Conservation (phyloP, 2,888 invertebrate genomes). For the Trichopria drosophilae region DNA sequence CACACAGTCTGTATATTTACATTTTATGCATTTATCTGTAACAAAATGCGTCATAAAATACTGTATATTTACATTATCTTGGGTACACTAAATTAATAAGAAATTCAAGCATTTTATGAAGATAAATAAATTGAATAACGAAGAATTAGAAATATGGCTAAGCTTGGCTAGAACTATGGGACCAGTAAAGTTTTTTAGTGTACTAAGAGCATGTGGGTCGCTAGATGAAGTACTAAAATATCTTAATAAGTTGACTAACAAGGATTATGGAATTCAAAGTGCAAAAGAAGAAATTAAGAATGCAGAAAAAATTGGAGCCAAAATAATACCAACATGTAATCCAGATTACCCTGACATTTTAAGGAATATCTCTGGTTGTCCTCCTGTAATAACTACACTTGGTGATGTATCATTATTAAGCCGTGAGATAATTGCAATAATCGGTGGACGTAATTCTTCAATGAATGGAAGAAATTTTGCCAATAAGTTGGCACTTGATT, state of each 20-base stretch:
- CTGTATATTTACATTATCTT: conserved; percentile 18
- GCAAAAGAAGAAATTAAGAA: conserved; percentile 12
- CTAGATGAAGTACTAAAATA: conserved; percentile 11
- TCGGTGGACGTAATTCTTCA: conserved; percentile 9
- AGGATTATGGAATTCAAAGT: conserved; percentile 9
- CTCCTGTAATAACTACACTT: conserved; percentile 5
- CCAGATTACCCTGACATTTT: conserved; percentile 5
- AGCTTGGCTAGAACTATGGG: conserved; percentile 13
- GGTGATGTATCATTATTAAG: conserved; percentile 10
- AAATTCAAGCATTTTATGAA: conserved; percentile 18
- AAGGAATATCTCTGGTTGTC: conserved; percentile 4
- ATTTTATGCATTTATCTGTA: conserved; percentile 21
- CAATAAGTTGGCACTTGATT: conserved; percentile 8
- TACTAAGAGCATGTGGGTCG: conserved; percentile 10
- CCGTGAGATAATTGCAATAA: conserved; percentile 8
- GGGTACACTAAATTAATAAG: conserved; percentile 18
- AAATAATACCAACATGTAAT: conserved; percentile 5
- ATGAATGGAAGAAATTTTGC: conserved; percentile 10
- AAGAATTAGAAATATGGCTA: conserved; percentile 13
- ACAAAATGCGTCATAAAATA: conserved; percentile 12
- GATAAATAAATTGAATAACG: conserved; percentile 14
- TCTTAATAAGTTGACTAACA: conserved; percentile 10
- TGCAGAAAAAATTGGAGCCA: conserved; percentile 11
- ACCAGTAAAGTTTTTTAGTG: conserved; percentile 12
- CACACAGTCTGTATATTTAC: conserved; percentile 22